phyloP scores from a whole-genome alignment of 2,888 invertebrate genomes.

The Balanococcus diminutus region DNA sequence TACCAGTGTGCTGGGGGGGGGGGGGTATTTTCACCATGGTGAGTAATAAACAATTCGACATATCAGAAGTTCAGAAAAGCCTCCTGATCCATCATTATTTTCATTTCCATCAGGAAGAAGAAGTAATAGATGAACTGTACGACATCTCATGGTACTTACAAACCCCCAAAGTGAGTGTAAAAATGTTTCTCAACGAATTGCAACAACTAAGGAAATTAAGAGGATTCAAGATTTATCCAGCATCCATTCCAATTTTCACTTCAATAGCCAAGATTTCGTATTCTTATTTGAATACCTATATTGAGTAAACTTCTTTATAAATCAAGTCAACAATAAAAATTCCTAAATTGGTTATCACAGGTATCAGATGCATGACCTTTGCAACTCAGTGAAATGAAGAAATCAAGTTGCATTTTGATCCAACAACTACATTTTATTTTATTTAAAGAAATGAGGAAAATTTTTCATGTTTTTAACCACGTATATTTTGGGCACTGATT shows the following conservation, averaged over 20 bases:
- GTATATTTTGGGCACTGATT: too few species aligned
- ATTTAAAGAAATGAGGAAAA: too few species aligned
- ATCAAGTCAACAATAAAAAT: not conserved
- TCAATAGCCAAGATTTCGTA: constrained; percentile 26
- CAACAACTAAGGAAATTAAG: constrained; percentile 23
- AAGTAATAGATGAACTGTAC: not conserved
- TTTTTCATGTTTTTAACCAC: too few species aligned
- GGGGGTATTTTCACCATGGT: constrained; percentile 25
- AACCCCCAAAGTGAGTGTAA: constrained; percentile 43
- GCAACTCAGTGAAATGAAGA: too few species aligned
- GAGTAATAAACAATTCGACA: not conserved
- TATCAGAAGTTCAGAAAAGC: too few species aligned
- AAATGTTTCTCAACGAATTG: constrained; percentile 36
- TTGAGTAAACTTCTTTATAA: constrained; percentile 44
- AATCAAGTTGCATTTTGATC: too few species aligned
- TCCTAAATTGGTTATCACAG: too few species aligned
- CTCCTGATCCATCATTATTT: not conserved
- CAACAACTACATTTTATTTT: too few species aligned
- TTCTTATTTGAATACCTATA: constrained; percentile 40
- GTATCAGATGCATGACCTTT: too few species aligned
- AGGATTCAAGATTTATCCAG: constrained; percentile 43
- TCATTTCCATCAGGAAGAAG: constrained; percentile 13
- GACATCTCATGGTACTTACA: constrained; percentile 32
- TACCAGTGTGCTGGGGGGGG: constrained; percentile 44
- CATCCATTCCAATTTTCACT: constrained; percentile 36